phyloP scores from a whole-genome alignment of 2,797 vertebrate species.

The Australoheros facetus region DNA sequence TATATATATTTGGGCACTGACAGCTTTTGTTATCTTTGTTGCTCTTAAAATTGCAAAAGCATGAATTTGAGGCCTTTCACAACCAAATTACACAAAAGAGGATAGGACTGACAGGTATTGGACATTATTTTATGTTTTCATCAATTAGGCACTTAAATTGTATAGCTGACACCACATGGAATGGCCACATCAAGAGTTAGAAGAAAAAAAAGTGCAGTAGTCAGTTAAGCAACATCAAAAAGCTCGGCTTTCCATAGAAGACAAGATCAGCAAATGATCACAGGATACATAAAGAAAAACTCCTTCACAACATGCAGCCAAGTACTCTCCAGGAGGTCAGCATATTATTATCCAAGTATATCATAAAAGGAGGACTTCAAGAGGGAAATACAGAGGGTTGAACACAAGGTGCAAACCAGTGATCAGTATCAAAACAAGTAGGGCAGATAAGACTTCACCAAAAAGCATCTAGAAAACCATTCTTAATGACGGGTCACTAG shows the following conservation, averaged over 20 bases:
- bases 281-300: neutral
- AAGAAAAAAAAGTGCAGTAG: neutral
- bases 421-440: neutral
- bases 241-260: too few species aligned
- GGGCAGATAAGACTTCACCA: neutral
- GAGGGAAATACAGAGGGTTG: neutral
- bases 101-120: too few species aligned
- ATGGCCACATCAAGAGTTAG: too few species aligned
- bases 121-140: too few species aligned
- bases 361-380: neutral
- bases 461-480: neutral
- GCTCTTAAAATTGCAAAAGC: neutral
- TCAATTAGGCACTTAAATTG: too few species aligned
- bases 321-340: neutral
- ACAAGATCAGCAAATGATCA: neutral
- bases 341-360: neutral
- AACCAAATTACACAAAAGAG: neutral
- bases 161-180: too few species aligned
- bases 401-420: neutral
- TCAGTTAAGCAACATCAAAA: neutral
- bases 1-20: neutral
- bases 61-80: neutral
- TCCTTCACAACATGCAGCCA: neutral
- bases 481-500: neutral
- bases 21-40: neutral